A percentile compares a stretch with the other conserved stretches of the same genome.
Evolutionary conservation across 2,797 vertebrate species (phyloP).

Genomic region (Sardinella longiceps): DNA sequence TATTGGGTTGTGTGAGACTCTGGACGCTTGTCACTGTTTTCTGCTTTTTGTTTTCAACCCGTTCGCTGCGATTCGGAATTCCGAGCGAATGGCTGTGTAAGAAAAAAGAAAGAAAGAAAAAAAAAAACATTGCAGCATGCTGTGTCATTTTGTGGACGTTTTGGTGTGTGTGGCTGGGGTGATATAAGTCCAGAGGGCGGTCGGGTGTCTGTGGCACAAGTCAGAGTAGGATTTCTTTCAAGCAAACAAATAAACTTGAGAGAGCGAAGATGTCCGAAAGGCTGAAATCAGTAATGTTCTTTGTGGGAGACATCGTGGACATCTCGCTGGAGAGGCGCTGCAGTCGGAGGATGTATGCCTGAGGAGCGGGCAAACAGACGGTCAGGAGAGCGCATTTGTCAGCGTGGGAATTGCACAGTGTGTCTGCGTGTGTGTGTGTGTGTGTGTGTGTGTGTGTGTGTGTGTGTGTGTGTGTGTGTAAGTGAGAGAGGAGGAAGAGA

Average conservation of each 20-base stretch:
- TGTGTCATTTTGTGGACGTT: slow-evolving; percentile 1
- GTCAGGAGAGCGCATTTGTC: slow-evolving; percentile 34
- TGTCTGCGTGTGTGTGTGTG: neutral
- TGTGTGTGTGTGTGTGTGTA: slow-evolving; percentile 27
- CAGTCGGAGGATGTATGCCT: neutral
- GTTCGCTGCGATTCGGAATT: too few species aligned
- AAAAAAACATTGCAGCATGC: slow-evolving; percentile 18
- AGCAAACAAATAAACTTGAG: neutral
- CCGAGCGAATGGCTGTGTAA: neutral
- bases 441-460: slow-evolving; percentile 24
- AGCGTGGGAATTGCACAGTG: slow-evolving; percentile 13
- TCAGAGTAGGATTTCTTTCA: neutral
- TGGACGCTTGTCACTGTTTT: neutral
- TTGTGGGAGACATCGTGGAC: slow-evolving; percentile 25
- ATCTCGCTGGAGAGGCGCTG: neutral
- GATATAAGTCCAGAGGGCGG: neutral
- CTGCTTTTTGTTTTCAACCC: neutral
- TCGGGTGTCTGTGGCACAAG: neutral
- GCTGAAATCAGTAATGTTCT: neutral
- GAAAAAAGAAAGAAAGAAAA: too few species aligned
- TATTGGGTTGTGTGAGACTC: neutral
- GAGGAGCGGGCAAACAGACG: slow-evolving; percentile 33
- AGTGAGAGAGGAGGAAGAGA: neutral
- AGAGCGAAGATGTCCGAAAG: neutral
- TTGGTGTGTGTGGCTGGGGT: neutral